Evolutionary conservation across 2,113 vertebrate species (phyloP).

Genomic region (Motacilla alba): DNA sequence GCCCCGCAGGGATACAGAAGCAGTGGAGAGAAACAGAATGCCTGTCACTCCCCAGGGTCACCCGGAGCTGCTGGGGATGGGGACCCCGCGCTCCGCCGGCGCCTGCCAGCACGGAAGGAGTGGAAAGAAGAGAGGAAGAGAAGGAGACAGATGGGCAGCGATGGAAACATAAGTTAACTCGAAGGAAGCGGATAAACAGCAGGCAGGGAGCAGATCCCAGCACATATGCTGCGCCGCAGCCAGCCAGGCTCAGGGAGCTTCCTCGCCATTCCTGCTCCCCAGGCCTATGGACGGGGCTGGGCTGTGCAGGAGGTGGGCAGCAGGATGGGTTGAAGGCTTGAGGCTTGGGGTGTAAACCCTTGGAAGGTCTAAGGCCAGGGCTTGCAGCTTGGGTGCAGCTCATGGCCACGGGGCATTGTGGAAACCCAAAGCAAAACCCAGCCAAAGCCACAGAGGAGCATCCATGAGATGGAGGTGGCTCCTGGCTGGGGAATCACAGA

Average conservation of each 20-base stretch:
- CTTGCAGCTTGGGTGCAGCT: neutral
- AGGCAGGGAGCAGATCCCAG: conserved; percentile 73
- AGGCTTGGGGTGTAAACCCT: neutral
- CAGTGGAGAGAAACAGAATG: rapidly evolving
- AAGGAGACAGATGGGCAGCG: conserved; percentile 73
- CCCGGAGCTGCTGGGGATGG: neutral
- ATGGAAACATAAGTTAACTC: conserved; percentile 80
- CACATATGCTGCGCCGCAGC: conserved; percentile 72
- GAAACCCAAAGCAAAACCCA: neutral
- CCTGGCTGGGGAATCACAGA: neutral
- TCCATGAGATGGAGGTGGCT: neutral
- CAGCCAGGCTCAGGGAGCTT: conserved; percentile 30
- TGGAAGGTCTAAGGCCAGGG: neutral
- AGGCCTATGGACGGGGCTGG: rapidly evolving
- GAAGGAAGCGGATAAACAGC: conserved; percentile 81
- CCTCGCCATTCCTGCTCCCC: neutral
- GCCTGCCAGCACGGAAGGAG: neutral
- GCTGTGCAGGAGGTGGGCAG: rapidly evolving
- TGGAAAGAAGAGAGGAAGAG: neutral
- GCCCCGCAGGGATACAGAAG: neutral
- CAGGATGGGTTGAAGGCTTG: neutral
- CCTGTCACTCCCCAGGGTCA: neutral
- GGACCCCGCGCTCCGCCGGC: rapidly evolving
- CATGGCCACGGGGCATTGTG: rapidly evolving
- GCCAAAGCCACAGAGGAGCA: neutral